phyloP scores from a whole-genome alignment of 2,797 vertebrate species.

The Pyrocephalus nanus region DNA sequence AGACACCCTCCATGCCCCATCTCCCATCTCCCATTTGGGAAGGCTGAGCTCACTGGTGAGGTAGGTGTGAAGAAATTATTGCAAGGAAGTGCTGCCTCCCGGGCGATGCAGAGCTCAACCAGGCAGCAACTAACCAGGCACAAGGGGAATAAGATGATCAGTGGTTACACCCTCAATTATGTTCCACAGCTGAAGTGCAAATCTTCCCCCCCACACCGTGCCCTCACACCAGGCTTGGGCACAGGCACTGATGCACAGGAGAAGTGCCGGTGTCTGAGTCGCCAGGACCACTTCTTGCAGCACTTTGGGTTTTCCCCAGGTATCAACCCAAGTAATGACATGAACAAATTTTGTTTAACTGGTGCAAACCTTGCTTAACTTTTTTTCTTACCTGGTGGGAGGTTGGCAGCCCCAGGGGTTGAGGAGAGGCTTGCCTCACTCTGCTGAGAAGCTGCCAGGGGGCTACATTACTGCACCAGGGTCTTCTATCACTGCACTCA shows the following conservation, averaged over 20 bases:
- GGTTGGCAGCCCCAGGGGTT: neutral
- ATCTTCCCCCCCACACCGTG: fast-evolving
- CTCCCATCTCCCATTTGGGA: neutral
- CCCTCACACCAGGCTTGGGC: neutral
- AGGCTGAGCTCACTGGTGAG: neutral
- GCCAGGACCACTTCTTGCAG: neutral
- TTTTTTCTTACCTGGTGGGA: neutral
- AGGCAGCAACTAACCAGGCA: neutral
- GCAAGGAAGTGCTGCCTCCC: neutral
- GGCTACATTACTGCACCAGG: neutral
- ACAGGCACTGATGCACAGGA: neutral
- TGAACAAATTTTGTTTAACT: neutral
- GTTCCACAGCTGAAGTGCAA: neutral
- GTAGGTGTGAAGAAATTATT: neutral
- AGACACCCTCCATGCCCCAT: neutral
- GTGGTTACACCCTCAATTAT: neutral
- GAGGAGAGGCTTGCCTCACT: neutral
- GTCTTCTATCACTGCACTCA: neutral
- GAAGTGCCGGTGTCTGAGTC: neutral
- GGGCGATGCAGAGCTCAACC: neutral
- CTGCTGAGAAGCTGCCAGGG: neutral
- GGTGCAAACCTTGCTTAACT: neutral
- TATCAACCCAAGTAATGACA: neutral
- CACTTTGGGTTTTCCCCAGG: neutral
- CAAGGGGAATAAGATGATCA: neutral